A percentile compares a stretch with the other conserved stretches of the same genome.
Conservation (phyloP, 1,140 invertebrate species). For the Tetramorium alpestre region DNA sequence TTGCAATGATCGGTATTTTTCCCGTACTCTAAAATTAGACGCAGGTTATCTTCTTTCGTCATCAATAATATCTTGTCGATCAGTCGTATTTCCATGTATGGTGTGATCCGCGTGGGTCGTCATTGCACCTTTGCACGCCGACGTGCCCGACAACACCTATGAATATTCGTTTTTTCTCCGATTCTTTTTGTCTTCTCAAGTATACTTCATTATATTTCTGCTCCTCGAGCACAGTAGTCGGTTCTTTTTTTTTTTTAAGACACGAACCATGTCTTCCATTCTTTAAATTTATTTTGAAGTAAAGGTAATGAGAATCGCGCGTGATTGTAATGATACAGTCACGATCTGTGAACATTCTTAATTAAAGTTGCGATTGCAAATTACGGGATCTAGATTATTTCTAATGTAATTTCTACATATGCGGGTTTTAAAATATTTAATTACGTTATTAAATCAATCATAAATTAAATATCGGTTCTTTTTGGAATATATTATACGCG, state of each 20-base stretch:
- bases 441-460: conserved; percentile 5
- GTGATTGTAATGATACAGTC: neutral
- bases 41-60: conserved; percentile 59
- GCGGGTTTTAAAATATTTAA: neutral
- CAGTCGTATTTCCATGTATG: conserved; percentile 61
- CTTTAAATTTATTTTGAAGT: neutral
- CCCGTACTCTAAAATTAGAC: conserved; percentile 28
- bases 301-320: neutral
- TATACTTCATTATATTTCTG: neutral
- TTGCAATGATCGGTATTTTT: conserved; percentile 32
- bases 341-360: neutral
- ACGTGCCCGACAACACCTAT: conserved; percentile 52
- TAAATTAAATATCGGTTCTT: neutral
- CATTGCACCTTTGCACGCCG: conserved; percentile 51
- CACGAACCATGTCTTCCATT: neutral
- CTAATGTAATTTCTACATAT: neutral
- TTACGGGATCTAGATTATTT: neutral
- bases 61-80: conserved; percentile 53
- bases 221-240: neutral
- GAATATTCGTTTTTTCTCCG: conserved; percentile 23
- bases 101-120: conserved; percentile 57
- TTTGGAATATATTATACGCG: neutral
- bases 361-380: neutral
- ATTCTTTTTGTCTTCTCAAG: neutral
- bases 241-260: neutral